Base-by-base conservation (phyloP, 92 coral and sea anemone genomes). In the Montipora capitata region DNA sequence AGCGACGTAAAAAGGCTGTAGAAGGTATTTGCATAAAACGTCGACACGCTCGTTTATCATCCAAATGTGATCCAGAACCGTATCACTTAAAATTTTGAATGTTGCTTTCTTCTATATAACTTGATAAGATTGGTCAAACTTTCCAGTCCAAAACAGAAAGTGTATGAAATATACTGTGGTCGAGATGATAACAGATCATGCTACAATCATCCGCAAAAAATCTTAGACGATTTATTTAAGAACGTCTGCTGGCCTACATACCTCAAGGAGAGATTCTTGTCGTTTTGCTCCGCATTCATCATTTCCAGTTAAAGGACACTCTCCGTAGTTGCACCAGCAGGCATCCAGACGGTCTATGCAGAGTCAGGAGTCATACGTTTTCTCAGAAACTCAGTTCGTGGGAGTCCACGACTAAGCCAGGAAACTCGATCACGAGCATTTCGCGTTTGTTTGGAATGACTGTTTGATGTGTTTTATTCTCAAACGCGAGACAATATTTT, bases 381-480 rank as follows among this genome's bases (percentile, higher is more conserved):
- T 45, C 0, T 45, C 51, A 67, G 39, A 5, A 20, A 15, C 68
- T 27, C 35, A 27, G 35, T 27, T 27, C 35, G 35, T 27, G 35
- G 35, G 35, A 27, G 35, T 27, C 35, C 20, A 6, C 42, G 14
- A 42, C 41, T 10, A 20, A 8, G 42, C 43, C 35, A 27, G 35
- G 35, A 14, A 45, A 20, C 27, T 78, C 58, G 52, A 40, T 9
- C 59, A 40, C 40, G 54, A 64, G 51, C 74, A 79, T 35, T 52
- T 38, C 13, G 64, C 54, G 66, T 51, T 79, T 68, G 69, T 51
- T 41, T 39, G 58, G 54, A 54, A 81, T 81, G 68, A 81, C 68
- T 52, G 40, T 68, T 15, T 38, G 7, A 35, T 14, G 64, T 62
- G 85, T 52, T 68, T 49, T 38, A 38, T 63, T 68, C 20, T 39